Evolutionary conservation across 2,797 vertebrate genomes (phyloP).

Genomic region (Oreortyx pictus): DNA sequence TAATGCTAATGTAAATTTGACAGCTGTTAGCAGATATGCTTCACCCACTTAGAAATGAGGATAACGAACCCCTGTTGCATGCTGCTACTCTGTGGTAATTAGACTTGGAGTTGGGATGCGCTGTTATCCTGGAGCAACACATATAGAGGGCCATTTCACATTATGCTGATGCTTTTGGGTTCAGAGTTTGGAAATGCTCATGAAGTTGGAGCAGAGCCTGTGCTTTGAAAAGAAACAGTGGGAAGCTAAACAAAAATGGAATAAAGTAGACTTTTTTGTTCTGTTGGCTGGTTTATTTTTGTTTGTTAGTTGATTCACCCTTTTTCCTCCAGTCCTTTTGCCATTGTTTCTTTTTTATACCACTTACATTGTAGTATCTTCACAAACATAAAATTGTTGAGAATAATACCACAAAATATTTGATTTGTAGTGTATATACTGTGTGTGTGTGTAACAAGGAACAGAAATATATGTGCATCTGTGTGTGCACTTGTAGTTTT

Average conservation of each 20-base stretch:
- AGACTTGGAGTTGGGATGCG: not conserved
- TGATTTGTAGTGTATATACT: not conserved
- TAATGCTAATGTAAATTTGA: fast-evolving
- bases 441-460: not conserved
- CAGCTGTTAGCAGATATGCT: not conserved
- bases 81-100: not conserved
- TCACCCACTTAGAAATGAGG: not conserved
- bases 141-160: fast-evolving
- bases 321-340: not conserved
- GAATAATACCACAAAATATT: constrained; percentile 11
- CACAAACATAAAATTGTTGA: not conserved
- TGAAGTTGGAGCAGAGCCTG: not conserved
- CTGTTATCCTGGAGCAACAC: not conserved
- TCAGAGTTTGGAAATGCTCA: not conserved
- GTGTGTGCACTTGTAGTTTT: not conserved
- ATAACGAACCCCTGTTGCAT: not conserved
- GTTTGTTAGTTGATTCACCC: not conserved
- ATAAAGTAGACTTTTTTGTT: not conserved
- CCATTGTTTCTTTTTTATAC: not conserved
- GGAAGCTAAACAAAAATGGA: not conserved
- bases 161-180: fast-evolving
- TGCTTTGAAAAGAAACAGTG: constrained; percentile 18
- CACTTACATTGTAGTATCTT: not conserved
- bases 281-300: not conserved
- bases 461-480: not conserved